A percentile compares a stretch with the other conserved stretches of the same genome.
phyloP scores from a whole-genome alignment of 2,113 vertebrate species.

The Ceyx melanurus region DNA sequence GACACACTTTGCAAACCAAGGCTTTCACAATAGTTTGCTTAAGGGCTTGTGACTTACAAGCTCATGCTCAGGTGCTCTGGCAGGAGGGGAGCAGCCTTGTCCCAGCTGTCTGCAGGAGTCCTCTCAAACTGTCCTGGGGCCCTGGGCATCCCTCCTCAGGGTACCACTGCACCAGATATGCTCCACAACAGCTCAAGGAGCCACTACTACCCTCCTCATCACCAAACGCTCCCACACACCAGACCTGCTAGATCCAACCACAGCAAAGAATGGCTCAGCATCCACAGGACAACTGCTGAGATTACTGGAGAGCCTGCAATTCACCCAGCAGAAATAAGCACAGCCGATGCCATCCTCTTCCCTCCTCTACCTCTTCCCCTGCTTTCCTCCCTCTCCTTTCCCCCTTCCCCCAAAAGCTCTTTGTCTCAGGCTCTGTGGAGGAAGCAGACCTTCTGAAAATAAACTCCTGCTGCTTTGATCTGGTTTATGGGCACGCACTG shows the following conservation, averaged over 20 bases:
- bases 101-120: background rate
- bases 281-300: background rate
- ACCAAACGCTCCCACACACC: rapidly evolving
- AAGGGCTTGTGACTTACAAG: conserved; percentile 18
- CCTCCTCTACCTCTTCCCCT: background rate
- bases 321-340: background rate
- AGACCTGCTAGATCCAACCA: rapidly evolving
- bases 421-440: conserved; percentile 63
- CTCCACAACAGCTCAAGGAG: rapidly evolving
- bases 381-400: background rate
- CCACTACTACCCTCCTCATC: rapidly evolving
- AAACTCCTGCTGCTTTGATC: conserved; percentile 77
- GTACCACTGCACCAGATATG: background rate
- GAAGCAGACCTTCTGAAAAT: conserved; percentile 74
- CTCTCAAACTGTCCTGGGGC: rapidly evolving
- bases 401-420: conserved; percentile 27
- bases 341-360: rapidly evolving
- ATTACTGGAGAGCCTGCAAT: rapidly evolving
- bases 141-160: background rate
- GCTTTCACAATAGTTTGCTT: conserved; percentile 52
- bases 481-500: conserved; percentile 76
- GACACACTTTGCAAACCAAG: background rate
- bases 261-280: background rate
- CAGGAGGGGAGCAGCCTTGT: background rate
- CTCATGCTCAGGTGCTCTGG: conserved; percentile 14